Evolutionary conservation across 2,888 invertebrate genomes (phyloP).

Genomic region (Idaea dimidiata): DNA sequence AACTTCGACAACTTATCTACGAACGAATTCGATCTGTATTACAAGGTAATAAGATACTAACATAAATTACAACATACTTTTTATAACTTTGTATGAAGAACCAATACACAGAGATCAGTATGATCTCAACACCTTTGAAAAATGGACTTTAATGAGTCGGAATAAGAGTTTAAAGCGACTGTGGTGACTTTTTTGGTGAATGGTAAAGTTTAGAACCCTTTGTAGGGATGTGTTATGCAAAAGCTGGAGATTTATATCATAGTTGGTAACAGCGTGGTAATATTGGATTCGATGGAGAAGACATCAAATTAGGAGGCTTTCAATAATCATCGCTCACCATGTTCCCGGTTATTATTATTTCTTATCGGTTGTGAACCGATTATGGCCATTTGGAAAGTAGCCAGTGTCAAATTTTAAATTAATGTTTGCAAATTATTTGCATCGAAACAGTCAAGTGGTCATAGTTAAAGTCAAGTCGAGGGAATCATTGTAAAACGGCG

Average conservation of each 20-base stretch:
- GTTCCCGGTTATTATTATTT: too few species aligned
- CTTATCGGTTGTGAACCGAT: too few species aligned
- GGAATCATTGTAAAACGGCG: too few species aligned
- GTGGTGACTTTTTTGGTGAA: not conserved
- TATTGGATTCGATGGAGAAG: conserved; percentile 6
- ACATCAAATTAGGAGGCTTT: too few species aligned
- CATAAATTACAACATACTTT: conserved; percentile 10
- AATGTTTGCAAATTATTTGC: too few species aligned
- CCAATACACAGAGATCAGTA: not conserved
- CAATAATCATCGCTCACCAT: too few species aligned
- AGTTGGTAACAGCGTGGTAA: conserved; percentile 28
- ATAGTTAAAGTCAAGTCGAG: too few species aligned
- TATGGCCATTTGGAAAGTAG: too few species aligned
- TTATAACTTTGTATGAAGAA: not conserved
- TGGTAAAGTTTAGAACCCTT: conserved; percentile 35
- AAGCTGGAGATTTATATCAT: conserved; percentile 32
- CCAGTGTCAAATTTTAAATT: too few species aligned
- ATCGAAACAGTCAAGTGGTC: too few species aligned
- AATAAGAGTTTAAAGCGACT: conserved; percentile 6
- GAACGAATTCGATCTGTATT: conserved; percentile 12
- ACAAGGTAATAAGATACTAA: conserved; percentile 11
- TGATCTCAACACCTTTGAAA: conserved; percentile 8
- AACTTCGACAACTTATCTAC: conserved; percentile 5
- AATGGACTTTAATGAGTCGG: conserved; percentile 14
- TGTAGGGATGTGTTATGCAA: conserved; percentile 39